These are phyloP conservation scores for Gryllus bimaculatus DNA, from an alignment of 1,140 invertebrate species.

Conservation along the genomic window DNA sequence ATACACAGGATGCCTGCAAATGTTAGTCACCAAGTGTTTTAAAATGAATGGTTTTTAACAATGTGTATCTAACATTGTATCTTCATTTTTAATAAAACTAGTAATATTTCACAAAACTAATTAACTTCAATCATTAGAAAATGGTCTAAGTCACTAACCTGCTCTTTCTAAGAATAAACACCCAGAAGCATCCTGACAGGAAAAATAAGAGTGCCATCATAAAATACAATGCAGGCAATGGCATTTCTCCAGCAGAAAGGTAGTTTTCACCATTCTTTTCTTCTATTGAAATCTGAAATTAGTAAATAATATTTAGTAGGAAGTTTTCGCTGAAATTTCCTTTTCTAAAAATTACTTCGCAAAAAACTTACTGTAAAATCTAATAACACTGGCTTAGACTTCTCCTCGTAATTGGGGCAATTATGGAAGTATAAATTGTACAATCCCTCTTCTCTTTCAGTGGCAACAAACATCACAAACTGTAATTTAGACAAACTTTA, in stretches of 20 bases:
- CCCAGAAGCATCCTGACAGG: conserved; percentile 82
- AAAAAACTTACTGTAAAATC: conserved; percentile 51
- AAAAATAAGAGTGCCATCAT: conserved; percentile 87
- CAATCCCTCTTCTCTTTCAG: conserved; percentile 73
- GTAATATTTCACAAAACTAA: not conserved
- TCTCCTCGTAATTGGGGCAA: conserved; percentile 64
- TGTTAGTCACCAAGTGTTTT: not conserved
- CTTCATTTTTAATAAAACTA: not conserved
- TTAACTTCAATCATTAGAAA: not conserved
- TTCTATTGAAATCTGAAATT: conserved; percentile 62
- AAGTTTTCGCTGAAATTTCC: not conserved
- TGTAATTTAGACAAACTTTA: conserved; percentile 34
- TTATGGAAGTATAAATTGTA: conserved; percentile 96
- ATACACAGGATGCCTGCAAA: conserved; percentile 67
- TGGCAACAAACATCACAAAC: conserved; percentile 76
- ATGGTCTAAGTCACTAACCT: conserved; percentile 42
- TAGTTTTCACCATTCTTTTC: conserved; percentile 82
- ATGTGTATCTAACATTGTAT: not conserved
- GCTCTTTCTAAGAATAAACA: conserved; percentile 77
- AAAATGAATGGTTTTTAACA: not conserved
- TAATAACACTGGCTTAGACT: conserved; percentile 36
- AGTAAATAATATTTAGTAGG: not conserved
- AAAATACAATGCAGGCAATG: conserved; percentile 83
- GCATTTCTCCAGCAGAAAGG: conserved; percentile 95
- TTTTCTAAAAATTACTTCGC: not conserved